phyloP scores from a whole-genome alignment of 1,140 invertebrate genomes.

The Drosophila ananassae region DNA sequence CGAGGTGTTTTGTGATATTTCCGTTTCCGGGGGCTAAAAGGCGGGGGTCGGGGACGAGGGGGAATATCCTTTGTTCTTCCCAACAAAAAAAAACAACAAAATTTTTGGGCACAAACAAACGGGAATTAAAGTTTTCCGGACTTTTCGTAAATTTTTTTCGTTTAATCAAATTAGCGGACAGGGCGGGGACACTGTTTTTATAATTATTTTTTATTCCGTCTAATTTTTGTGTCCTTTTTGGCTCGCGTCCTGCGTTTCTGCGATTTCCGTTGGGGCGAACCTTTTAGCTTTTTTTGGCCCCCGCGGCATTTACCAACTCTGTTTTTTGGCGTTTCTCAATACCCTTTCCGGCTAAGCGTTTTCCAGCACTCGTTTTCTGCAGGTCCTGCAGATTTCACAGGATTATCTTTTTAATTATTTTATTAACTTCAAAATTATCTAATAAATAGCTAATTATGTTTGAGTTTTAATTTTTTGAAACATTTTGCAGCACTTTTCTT shows the following conservation, averaged over 20 bases:
- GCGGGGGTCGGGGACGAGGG: not conserved
- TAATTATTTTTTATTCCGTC: not conserved
- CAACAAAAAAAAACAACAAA: not conserved
- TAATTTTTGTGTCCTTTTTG: slow-evolving; percentile 4
- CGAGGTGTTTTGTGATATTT: not conserved
- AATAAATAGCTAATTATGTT: not conserved
- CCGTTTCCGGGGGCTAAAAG: not conserved
- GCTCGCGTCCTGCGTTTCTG: slow-evolving; percentile 1
- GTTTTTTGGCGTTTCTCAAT: not conserved
- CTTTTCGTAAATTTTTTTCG: not conserved
- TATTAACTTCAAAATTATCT: not conserved
- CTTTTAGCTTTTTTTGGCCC: not conserved
- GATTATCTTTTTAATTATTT: not conserved
- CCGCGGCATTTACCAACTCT: not conserved
- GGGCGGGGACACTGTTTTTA: slow-evolving; percentile 2
- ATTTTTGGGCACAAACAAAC: not conserved
- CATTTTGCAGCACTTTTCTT: not conserved
- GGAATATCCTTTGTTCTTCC: not conserved
- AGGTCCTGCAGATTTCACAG: not conserved
- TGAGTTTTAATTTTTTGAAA: not conserved
- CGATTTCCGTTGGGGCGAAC: not conserved
- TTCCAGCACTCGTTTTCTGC: not conserved
- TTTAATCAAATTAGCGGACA: not conserved
- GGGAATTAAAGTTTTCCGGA: not conserved
- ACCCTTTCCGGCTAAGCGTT: not conserved